Evolutionary conservation across 2,797 vertebrate genomes (phyloP), one percentile per base, ranked within the genome.

Genomic region (Phoeniculus purpureus): DNA sequence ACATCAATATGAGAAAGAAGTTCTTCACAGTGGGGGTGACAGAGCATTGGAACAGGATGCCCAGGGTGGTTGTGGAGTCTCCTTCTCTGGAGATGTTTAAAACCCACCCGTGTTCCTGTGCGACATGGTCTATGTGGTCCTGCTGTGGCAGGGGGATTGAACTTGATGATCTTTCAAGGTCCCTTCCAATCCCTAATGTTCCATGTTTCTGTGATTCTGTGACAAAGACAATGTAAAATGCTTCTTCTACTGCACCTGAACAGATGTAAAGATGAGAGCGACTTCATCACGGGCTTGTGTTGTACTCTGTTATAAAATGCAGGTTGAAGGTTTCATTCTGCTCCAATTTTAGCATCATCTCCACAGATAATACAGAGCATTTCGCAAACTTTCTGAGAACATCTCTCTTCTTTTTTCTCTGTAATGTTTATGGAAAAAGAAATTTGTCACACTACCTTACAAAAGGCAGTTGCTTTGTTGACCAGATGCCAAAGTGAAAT

Each of bases 401-500:
- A 27, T 45, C 15, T 43, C 48, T 27, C 43, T 43, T 73, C 29
- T 67, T 81, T 62, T 76, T 83, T 62, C 10, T 4, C 5, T 23
- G 18, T 50, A 47, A 58, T 59, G 13, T 94, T 92, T 92, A 72
- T 31, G 78, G 88, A 90, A 74, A 87, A 93, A 95, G 17, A 86
- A 91, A 92, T 89, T 77, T 92, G 89, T 77, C 91, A 93, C 45
- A 29, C 61, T 85, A 89, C 78, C 78, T 92, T 90, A 61, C 45
- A 92, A 85, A 92, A 90, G 73, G 78, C 64, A 0, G 64, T 78
- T 90, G 26, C 85, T 93, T 94, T 94, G 60, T 93, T 95, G 92
- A 96, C 86, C 54, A 76, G 52, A 90, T 84, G 91, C 90, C 92
- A 96, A 96, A 82, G 47, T 86, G 79, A 94, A 96, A 93, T 92